Evolutionary conservation across 2,888 invertebrate genomes (phyloP), one percentile per base, ranked within the genome.

Genomic region (Asteroscopus sphinx): DNA sequence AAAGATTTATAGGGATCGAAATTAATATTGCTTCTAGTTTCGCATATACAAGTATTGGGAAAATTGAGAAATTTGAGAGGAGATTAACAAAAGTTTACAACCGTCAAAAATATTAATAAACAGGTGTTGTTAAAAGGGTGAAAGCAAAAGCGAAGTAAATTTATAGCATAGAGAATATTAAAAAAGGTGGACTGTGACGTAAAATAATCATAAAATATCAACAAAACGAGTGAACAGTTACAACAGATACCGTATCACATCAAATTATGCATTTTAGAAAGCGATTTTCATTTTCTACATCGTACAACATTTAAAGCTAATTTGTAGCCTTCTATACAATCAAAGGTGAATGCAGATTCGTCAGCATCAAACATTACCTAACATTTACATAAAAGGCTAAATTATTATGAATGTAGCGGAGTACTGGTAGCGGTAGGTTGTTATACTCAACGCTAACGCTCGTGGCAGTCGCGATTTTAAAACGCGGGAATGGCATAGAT

Each of bases 121-220:
- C 4, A 40, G 28, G 46, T 56, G 52, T 47, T 13, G 40, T 21
- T n/a, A 51, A 11, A 36, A 52, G 16, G 44, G 44, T 52, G 39
- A 62, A 71, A 62, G 69, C 67, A 54, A 63, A 56, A 56, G 67
- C 63, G 12, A 40, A 59, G 12, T n/a, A n/a, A n/a, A n/a, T n/a
- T n/a, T n/a, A n/a, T n/a, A n/a, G n/a, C n/a, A n/a, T n/a, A n/a
- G n/a, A n/a, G n/a, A n/a, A 49, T 40, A 36, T 35, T 2, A 47
- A 57, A 60, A 57, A 4, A 46, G 54, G 51, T 55, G 56, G 53
- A 53, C 6, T 0, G 45, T 71, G 56, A 41, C 1, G 1, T n/a
- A 9, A 47, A 30, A 41, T 15, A 58, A 59, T 46, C 26, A 17
- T 3, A 64, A 68, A 41, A 15, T n/a, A 15, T 28, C 7, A 32